Evolutionary conservation across 2,888 invertebrate species (phyloP).

Genomic region (Strigamia crassipes): DNA sequence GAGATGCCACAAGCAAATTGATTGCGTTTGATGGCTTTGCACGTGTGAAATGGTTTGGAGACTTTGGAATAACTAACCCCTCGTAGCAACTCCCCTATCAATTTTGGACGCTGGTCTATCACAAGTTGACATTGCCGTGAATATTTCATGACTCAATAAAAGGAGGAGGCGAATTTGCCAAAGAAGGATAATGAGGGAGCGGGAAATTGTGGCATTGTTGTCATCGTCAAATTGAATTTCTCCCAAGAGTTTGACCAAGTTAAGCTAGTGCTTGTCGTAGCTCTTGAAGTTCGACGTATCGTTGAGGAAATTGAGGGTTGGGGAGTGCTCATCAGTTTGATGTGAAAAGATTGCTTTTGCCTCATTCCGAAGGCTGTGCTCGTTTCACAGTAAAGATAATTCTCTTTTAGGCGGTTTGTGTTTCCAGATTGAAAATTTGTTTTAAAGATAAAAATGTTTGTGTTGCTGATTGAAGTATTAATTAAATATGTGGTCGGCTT

Average conservation of each 20-base stretch:
- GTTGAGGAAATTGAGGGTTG: neutral
- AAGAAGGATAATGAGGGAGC: neutral
- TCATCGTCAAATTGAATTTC: neutral
- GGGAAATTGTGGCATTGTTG: neutral
- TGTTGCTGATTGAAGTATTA: too few relatives aligned
- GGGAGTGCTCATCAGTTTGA: neutral
- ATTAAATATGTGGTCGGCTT: neutral
- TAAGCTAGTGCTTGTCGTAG: neutral
- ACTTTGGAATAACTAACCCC: neutral
- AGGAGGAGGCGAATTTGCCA: neutral
- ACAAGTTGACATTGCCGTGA: neutral
- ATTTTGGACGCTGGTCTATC: slow-evolving; percentile 7
- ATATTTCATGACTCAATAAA: slow-evolving; percentile 1
- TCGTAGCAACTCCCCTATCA: slow-evolving; percentile 9
- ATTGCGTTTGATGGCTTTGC: slow-evolving; percentile 15
- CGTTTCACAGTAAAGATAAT: neutral
- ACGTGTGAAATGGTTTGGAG: slow-evolving; percentile 11
- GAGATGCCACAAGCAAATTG: slow-evolving; percentile 11
- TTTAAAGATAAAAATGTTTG: neutral
- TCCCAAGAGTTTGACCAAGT: neutral
- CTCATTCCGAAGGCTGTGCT: neutral
- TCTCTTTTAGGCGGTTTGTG: neutral
- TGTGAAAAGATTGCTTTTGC: slow-evolving; percentile 3
- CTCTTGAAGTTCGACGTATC: neutral
- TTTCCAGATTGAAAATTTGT: neutral